Conservation (phyloP, 2,113 vertebrate species). For the Xenopus laevis region DNA sequence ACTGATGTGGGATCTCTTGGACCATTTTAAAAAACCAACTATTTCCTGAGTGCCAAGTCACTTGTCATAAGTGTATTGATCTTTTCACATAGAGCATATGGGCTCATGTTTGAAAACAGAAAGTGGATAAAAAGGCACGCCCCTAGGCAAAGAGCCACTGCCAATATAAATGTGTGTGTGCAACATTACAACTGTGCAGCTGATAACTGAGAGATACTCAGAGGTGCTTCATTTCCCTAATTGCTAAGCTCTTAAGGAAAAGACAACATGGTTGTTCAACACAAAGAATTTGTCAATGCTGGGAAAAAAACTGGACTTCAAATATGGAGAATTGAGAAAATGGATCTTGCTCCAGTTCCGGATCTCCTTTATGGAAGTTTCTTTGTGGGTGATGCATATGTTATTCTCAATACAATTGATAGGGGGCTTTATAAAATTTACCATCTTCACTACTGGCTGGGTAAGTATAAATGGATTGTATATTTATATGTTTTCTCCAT, state of each 20-base stretch:
- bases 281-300: constrained; percentile 69
- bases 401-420: constrained; percentile 70
- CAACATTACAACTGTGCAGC: not conserved
- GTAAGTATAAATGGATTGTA: constrained; percentile 56
- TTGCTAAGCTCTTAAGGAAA: not conserved
- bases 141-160: not conserved
- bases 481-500: not conserved
- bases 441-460: constrained; percentile 85
- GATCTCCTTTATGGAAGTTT: constrained; percentile 67
- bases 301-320: constrained; percentile 69
- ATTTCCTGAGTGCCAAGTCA: too few relatives aligned
- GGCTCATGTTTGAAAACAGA: too few relatives aligned
- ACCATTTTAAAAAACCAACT: too few relatives aligned
- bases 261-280: constrained; percentile 50
- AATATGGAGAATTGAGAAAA: constrained; percentile 79
- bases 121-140: too few relatives aligned
- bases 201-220: not conserved
- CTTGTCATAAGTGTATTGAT: too few relatives aligned
- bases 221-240: too few relatives aligned
- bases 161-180: not conserved
- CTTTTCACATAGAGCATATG: too few relatives aligned
- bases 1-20: too few relatives aligned
- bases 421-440: constrained; percentile 52
- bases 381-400: constrained; percentile 85
- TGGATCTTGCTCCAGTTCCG: constrained; percentile 74